These are phyloP conservation scores for Harmothoe impar DNA, from an alignment of 2,888 invertebrate genomes.

Conservation along the genomic window DNA sequence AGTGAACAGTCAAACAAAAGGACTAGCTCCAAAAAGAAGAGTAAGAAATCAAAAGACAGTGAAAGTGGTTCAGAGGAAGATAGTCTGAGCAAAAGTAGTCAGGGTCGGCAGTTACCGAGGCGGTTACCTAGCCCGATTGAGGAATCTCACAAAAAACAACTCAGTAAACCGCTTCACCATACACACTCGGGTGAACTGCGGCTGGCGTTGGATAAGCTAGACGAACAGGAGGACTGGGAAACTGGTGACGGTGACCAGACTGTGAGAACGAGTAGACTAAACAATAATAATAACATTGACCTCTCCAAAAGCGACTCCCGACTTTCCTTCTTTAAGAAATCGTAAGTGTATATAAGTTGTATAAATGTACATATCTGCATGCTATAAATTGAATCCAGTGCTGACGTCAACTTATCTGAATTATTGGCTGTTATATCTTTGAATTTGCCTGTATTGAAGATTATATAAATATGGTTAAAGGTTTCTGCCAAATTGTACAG, in stretches of 20 bases:
- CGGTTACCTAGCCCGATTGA: slow-evolving; percentile 3
- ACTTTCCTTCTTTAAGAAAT: background rate
- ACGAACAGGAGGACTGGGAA: slow-evolving; percentile 58
- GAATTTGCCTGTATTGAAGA: no score
- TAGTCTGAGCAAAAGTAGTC: background rate
- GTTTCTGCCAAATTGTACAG: no score
- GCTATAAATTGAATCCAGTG: no score
- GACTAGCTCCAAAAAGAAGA: background rate
- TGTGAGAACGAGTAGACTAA: slow-evolving; percentile 6
- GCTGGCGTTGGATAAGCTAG: slow-evolving; percentile 63
- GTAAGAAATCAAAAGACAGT: background rate
- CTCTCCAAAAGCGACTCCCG: background rate
- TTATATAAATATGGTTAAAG: no score
- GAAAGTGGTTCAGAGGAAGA: background rate
- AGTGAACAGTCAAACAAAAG: background rate
- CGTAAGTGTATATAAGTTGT: slow-evolving; percentile 25
- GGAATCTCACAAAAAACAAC: background rate
- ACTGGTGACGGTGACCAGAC: background rate
- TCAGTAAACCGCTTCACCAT: background rate
- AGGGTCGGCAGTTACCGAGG: background rate
- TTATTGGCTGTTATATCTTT: no score
- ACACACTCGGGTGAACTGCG: slow-evolving; percentile 41
- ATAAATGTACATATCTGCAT: no score
- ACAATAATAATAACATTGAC: slow-evolving; percentile 17
- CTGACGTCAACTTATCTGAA: no score